Base-by-base conservation (phyloP, 2,797 vertebrate genomes). In the Triplophysa bombifrons region DNA sequence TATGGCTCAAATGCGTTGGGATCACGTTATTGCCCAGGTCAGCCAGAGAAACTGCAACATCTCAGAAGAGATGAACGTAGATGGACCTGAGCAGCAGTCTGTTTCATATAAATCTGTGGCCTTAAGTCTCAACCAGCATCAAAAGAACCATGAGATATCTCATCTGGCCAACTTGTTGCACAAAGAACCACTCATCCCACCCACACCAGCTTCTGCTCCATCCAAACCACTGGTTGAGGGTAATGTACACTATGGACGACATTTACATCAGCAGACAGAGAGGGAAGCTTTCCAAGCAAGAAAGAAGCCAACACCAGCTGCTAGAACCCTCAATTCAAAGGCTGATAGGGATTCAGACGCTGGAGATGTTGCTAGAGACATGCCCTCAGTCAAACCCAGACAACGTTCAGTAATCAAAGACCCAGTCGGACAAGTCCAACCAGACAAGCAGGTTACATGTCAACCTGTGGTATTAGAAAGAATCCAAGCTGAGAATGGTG, bases 21-120 rank as follows among this genome's bases (percentile, higher is more conserved):
- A 95, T 73, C 85, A 93, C 81, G 86, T 95, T 27, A 87, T 94
- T 19, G 92, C 93, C 14, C 92, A 94, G 82, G 92, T 95, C 56
- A 92, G 85, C 86, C 91, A 92, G 82, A 92, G 83, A 81, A 77
- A 89, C 17, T 88, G 81, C 76, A 88, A 88, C 11, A 0, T 16
- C 38, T 25, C 65, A 3, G 76, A 86, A 72, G 93, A 94, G 82
- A 89, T 95, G 86, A 93, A 91, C 65, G 93, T 94, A 58, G 94
- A 95, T 20, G 85, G 80, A 4, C 92, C 93, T 38, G 81, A 64
- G 46, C 85, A 87, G 22, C 3, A 16, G 9, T 41, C 9, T 2
- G 4, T 12, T 41, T 25, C 20, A 10, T 84, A 27, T 71, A 74
- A 10, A 53, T 61, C 85, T 27, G 79, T 73, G 6, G 7, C 50